Conservation (phyloP, 2,888 invertebrate species). For the Tenodera sinensis region DNA sequence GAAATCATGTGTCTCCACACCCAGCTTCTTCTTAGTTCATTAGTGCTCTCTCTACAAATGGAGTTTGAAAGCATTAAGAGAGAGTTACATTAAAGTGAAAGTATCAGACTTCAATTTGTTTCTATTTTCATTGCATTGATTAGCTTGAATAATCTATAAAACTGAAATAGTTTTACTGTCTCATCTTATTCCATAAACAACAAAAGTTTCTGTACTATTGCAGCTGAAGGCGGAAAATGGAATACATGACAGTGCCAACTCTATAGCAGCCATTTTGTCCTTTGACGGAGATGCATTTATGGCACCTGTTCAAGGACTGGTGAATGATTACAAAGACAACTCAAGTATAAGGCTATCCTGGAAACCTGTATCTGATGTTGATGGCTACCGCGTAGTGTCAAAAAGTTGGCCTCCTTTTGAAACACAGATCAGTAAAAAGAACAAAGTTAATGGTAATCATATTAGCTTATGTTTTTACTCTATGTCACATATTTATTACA, state of each 20-base stretch:
- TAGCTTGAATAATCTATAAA: too few relatives aligned
- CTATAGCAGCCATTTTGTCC: conserved; percentile 54
- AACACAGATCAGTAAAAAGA: conserved; percentile 44
- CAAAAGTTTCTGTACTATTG: conserved; percentile 10
- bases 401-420: conserved; percentile 49
- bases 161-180: too few relatives aligned
- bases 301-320: conserved; percentile 56
- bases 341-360: conserved; percentile 58
- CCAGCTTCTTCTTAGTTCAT: too few relatives aligned
- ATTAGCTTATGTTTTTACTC: background rate
- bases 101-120: too few relatives aligned
- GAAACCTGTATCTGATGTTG: conserved; percentile 55
- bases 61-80: too few relatives aligned
- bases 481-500: conserved; percentile 3
- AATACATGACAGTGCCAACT: conserved; percentile 57
- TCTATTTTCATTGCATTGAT: too few relatives aligned
- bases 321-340: conserved; percentile 49
- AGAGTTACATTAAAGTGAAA: too few relatives aligned
- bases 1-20: too few relatives aligned
- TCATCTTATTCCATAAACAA: background rate
- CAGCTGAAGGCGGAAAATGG: conserved; percentile 66
- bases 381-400: conserved; percentile 56
- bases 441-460: conserved; percentile 32
- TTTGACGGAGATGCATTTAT: conserved; percentile 65
- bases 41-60: too few relatives aligned